Evolutionary conservation across 1,140 invertebrate genomes (phyloP).

Genomic region (Vanessa tameamea): DNA sequence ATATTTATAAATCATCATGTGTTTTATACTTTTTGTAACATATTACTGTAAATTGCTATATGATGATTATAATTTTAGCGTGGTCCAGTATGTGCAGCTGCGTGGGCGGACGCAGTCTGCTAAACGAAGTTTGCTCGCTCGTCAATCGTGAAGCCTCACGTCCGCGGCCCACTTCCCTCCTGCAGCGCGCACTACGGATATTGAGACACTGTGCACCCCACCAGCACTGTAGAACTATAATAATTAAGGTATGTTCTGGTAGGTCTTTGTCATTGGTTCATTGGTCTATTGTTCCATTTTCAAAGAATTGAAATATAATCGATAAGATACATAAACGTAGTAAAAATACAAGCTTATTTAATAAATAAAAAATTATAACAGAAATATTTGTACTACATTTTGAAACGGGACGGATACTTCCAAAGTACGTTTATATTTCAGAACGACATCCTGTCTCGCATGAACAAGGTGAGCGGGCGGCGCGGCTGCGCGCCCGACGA

Average conservation of each 20-base stretch:
- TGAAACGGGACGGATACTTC: background rate
- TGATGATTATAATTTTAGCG: conserved; percentile 38
- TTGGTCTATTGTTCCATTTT: too few species aligned
- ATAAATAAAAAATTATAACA: too few species aligned
- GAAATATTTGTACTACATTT: too few species aligned
- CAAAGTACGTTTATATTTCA: conserved; percentile 17
- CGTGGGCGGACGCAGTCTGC: conserved; percentile 54
- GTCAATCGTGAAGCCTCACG: conserved; percentile 48
- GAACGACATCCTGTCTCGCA: conserved; percentile 49
- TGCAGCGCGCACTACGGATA: conserved; percentile 41
- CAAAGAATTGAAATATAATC: background rate
- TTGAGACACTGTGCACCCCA: conserved; percentile 49
- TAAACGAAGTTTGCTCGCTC: conserved; percentile 52
- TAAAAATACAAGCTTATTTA: too few species aligned
- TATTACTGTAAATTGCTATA: too few species aligned
- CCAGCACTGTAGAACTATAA: conserved; percentile 58
- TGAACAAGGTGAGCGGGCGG: conserved; percentile 43
- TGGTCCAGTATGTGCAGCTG: conserved; percentile 64
- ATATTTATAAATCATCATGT: too few species aligned
- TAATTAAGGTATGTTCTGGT: conserved; percentile 36
- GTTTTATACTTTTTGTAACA: too few species aligned
- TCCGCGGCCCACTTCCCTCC: conserved; percentile 31
- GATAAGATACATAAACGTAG: too few species aligned
- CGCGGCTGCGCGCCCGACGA: conserved; percentile 11
- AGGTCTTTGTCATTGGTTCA: background rate